A percentile compares a stretch with the other conserved stretches of the same genome.
These are phyloP conservation scores for Ciona savignyi DNA, from an alignment of 23 tunicate species.

Conservation along the genomic window DNA sequence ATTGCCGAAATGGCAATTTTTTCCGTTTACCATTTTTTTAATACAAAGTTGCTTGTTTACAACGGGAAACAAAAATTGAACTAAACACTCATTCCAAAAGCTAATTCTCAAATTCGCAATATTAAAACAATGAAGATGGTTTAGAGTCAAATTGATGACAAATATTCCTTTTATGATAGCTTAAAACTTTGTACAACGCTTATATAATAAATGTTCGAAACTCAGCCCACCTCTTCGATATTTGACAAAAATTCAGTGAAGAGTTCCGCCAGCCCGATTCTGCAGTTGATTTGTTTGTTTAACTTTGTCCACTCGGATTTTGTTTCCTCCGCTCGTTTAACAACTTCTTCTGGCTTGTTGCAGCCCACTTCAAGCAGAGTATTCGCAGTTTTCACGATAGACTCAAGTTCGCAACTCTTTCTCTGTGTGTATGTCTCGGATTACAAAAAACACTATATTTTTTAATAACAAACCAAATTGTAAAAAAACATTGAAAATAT, in stretches of 20 bases:
- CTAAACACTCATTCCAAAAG: background rate
- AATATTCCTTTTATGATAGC: background rate
- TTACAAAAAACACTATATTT: too few relatives aligned
- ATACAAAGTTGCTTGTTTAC: too few relatives aligned
- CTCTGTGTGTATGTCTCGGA: too few relatives aligned
- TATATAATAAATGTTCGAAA: background rate
- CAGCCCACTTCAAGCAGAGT: slow-evolving; percentile 59
- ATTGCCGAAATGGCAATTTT: too few relatives aligned
- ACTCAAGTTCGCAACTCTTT: slow-evolving; percentile 31
- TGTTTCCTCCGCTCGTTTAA: slow-evolving; percentile 32
- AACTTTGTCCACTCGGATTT: slow-evolving; percentile 42
- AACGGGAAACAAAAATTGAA: too few relatives aligned
- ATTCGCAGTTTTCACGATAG: slow-evolving; percentile 78
- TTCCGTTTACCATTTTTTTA: too few relatives aligned
- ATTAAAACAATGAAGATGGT: background rate
- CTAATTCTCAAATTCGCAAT: too few relatives aligned
- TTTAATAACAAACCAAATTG: too few relatives aligned
- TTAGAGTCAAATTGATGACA: background rate
- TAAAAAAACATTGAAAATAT: background rate
- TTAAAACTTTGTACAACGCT: background rate
- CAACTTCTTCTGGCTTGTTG: slow-evolving; percentile 21
- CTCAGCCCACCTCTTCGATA: slow-evolving; percentile 25
- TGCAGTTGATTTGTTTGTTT: slow-evolving; percentile 25
- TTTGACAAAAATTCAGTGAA: slow-evolving; percentile 23
- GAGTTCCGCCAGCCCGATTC: slow-evolving; percentile 32